Evolutionary conservation across 2,113 vertebrate species (phyloP), one percentile per base, ranked within the genome.

Genomic region (Orthonyx spaldingii): DNA sequence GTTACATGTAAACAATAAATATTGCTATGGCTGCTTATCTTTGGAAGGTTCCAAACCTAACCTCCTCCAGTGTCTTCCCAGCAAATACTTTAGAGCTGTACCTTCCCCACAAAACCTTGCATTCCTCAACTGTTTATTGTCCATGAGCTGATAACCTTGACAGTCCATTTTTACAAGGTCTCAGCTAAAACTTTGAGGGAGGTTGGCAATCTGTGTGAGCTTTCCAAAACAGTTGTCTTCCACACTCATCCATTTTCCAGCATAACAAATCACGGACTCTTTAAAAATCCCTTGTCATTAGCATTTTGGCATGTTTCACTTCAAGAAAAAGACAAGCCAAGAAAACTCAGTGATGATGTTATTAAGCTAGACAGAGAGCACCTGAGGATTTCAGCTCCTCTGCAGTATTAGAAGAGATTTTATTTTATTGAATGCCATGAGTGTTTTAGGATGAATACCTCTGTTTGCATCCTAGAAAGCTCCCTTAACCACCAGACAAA

Each of bases 241-340:
- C 49, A 50, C 74, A 37, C 46, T 87, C 7, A 3, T 71, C 92
- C 55, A 63, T 91, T 96, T 95, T 84, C 63, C 64, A 81, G 83
- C n/a, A 21, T 17, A 86, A 81, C 79, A 92, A 94, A 95, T 84
- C 80, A 92, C 30, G 1, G 49, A 66, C 18, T 80, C 53, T 81
- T 93, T 72, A 94, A 95, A 93, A 95, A 96, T 84, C 85, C 65
- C 88, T 92, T 84, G 92, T 95, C 85, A 87, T 90, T 92, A 84
- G 88, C 35, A 81, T 81, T 94, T 92, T 95, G 96, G 89, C 80
- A 84, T 68, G 46, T 88, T 96, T 90, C 76, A 84, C 76, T 93
- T 91, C 87, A 94, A 91, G 87, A 94, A 90, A 50, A 84, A 28
- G 86, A 72, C 78, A 90, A 87, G 84, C 84, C 94, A 90, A 85